phyloP scores from a whole-genome alignment of 2,797 vertebrate species.

The Buceros bicornis region DNA sequence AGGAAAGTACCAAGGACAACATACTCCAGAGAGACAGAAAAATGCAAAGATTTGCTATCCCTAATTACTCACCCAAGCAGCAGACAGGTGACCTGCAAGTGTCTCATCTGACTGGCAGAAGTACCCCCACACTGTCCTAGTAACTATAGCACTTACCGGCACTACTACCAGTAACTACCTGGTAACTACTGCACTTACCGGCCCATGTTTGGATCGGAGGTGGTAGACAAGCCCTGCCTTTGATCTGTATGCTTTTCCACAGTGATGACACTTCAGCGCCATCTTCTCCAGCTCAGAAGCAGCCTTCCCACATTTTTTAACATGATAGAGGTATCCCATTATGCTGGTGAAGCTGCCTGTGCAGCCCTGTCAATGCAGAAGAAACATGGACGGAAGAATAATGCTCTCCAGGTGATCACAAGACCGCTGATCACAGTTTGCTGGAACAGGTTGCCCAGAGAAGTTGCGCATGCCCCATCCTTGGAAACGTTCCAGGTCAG shows the following conservation, averaged over 20 bases:
- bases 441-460: neutral
- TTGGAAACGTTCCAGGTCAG: neutral
- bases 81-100: neutral
- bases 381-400: neutral
- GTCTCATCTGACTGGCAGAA: neutral
- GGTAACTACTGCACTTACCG: conserved; percentile 81
- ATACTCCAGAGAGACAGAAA: neutral
- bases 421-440: neutral
- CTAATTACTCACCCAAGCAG: neutral
- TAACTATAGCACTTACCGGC: neutral
- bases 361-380: conserved; percentile 85
- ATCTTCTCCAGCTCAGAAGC: conserved; percentile 92
- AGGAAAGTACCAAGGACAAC: neutral
- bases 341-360: conserved; percentile 92
- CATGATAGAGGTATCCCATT: conserved; percentile 94
- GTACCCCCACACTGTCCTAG: neutral
- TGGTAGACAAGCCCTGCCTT: conserved; percentile 94
- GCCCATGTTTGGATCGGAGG: conserved; percentile 90
- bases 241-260: conserved; percentile 91
- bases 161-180: too few relatives aligned
- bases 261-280: conserved; percentile 91
- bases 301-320: conserved; percentile 93
- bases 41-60: neutral
- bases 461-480: neutral
- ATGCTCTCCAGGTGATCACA: neutral